A percentile compares a stretch with the other conserved stretches of the same genome.
These are phyloP conservation scores for Takifugu flavidus DNA, from an alignment of 2,113 vertebrate genomes.

Conservation along the genomic window DNA sequence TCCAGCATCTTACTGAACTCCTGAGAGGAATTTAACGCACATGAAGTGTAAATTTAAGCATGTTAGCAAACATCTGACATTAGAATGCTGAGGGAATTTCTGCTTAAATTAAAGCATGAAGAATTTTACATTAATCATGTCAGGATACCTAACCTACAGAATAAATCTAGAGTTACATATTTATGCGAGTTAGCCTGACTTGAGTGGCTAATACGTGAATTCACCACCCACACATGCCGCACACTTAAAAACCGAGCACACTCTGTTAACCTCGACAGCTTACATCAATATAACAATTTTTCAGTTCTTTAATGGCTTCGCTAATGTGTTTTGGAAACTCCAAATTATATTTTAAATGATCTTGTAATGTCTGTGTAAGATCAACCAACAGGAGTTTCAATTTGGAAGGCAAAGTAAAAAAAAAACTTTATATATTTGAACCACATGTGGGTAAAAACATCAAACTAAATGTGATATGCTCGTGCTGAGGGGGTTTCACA, in stretches of 20 bases:
- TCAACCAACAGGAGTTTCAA: conserved; percentile 1
- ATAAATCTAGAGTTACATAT: too few species aligned
- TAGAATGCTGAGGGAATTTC: too few species aligned
- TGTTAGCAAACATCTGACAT: too few species aligned
- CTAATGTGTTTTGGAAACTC: neutral
- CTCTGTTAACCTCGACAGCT: conserved; percentile 1
- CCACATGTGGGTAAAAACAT: conserved; percentile 24
- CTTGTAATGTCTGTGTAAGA: conserved; percentile 18
- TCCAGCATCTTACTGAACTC: too few species aligned
- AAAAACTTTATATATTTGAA: conserved; percentile 3
- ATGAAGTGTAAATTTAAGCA: too few species aligned
- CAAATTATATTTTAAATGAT: conserved; percentile 10
- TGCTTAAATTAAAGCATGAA: too few species aligned
- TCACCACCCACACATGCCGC: neutral
- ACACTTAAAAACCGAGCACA: conserved; percentile 2
- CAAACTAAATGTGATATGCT: conserved; percentile 20
- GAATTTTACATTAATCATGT: too few species aligned
- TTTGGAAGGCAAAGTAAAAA: neutral
- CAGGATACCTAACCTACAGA: too few species aligned
- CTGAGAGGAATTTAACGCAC: too few species aligned
- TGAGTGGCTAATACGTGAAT: neutral
- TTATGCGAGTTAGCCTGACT: neutral
- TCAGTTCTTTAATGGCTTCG: conserved; percentile 14
- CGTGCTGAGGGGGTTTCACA: conserved; percentile 22
- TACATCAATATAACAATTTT: conserved; percentile 15